Evolutionary conservation across 2,888 invertebrate genomes (phyloP).

Genomic region (Pelosia muscerda): DNA sequence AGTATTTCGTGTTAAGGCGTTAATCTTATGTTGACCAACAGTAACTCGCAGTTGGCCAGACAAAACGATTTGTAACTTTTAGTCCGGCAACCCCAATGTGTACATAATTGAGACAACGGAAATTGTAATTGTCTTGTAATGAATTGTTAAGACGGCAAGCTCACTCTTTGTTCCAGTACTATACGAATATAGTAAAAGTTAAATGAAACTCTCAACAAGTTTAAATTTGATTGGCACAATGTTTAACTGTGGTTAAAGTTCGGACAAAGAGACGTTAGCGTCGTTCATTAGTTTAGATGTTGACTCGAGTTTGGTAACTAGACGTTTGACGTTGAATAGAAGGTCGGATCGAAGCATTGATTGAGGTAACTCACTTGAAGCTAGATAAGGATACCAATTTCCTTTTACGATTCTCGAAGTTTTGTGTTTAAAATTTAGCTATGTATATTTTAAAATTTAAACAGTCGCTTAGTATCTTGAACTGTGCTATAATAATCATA

Average conservation of each 20-base stretch:
- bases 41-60: too few relatives aligned
- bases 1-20: too few relatives aligned
- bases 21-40: too few relatives aligned
- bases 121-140: neutral
- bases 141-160: neutral
- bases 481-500: neutral
- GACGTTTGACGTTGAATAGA: conserved; percentile 19
- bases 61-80: neutral
- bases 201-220: conserved; percentile 13
- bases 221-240: conserved; percentile 17
- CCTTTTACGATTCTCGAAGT: neutral
- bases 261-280: conserved; percentile 28
- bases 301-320: conserved; percentile 20
- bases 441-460: neutral
- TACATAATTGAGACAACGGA: neutral
- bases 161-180: neutral
- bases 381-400: conserved; percentile 7
- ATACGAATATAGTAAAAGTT: neutral
- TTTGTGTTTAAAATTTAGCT: neutral
- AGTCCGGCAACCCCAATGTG: neutral
- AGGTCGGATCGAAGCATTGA: conserved; percentile 11
- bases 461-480: neutral
- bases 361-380: conserved; percentile 10
- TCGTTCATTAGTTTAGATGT: conserved; percentile 20
- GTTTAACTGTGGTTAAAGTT: conserved; percentile 37